phyloP scores from a whole-genome alignment of 2,113 vertebrate genomes.

The Agelaius phoeniceus region DNA sequence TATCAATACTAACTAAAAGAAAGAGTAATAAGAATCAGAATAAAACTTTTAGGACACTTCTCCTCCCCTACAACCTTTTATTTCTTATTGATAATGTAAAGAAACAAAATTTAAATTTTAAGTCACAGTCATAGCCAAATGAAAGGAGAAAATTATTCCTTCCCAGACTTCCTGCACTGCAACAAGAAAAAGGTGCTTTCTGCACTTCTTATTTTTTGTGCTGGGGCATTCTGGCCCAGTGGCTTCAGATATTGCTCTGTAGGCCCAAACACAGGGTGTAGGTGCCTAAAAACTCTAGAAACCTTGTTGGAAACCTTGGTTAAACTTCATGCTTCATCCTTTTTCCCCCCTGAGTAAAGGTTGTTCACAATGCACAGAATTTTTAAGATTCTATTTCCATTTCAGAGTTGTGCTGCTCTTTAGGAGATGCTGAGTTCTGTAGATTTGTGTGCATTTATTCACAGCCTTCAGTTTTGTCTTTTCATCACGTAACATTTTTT shows the following conservation, averaged over 20 bases:
- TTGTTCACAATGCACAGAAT: not conserved
- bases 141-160: not conserved
- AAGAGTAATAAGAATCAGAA: not conserved
- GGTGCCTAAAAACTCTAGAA: not conserved
- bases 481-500: not conserved
- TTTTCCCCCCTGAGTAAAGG: not conserved
- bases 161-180: not conserved
- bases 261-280: fast-evolving
- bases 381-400: not conserved
- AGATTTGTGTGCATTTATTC: not conserved
- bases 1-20: not conserved
- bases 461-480: not conserved
- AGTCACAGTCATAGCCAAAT: not conserved
- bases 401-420: not conserved
- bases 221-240: fast-evolving
- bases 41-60: not conserved
- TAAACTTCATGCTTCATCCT: not conserved
- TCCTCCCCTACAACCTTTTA: not conserved
- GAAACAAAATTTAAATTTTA: not conserved
- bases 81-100: not conserved
- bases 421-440: not conserved
- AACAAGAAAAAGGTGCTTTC: not conserved
- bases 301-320: not conserved
- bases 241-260: not conserved
- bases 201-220: not conserved